Percentiles rank a stretch among this genome's conserved stretches.
These are phyloP conservation scores for Nipponia nippon DNA, from an alignment of 2,113 vertebrate species.

Conservation along the genomic window DNA sequence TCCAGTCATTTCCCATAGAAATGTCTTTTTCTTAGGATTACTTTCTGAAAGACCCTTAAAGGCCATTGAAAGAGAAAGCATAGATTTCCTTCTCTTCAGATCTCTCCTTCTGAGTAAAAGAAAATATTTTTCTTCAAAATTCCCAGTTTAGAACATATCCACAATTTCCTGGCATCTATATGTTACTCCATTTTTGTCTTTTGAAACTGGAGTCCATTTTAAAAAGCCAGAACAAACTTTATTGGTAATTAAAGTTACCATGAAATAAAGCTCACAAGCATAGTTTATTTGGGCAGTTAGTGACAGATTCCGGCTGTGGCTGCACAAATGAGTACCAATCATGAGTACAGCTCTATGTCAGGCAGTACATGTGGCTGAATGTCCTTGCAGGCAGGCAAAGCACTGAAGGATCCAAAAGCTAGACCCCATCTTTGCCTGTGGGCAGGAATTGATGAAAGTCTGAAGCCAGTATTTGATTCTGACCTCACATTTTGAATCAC, in stretches of 20 bases:
- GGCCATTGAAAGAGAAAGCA: not conserved
- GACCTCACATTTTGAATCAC: not conserved
- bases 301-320: not conserved
- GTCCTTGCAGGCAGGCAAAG: not conserved
- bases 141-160: not conserved
- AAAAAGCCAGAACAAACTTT: not conserved
- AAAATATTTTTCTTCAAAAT: not conserved
- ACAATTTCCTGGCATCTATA: not conserved
- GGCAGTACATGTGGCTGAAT: not conserved
- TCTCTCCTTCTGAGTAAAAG: not conserved
- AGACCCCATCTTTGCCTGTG: not conserved
- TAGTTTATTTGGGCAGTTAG: not conserved
- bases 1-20: not conserved
- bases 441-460: not conserved
- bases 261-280: not conserved
- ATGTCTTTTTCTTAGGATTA: not conserved
- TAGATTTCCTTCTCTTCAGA: not conserved
- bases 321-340: not conserved
- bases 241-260: not conserved
- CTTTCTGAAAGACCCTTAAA: not conserved
- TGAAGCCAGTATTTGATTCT: not conserved
- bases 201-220: not conserved
- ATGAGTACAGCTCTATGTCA: not conserved
- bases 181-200: not conserved
- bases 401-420: not conserved